Evolutionary conservation across 1,140 invertebrate genomes (phyloP).

Genomic region (Ladona fulva): DNA sequence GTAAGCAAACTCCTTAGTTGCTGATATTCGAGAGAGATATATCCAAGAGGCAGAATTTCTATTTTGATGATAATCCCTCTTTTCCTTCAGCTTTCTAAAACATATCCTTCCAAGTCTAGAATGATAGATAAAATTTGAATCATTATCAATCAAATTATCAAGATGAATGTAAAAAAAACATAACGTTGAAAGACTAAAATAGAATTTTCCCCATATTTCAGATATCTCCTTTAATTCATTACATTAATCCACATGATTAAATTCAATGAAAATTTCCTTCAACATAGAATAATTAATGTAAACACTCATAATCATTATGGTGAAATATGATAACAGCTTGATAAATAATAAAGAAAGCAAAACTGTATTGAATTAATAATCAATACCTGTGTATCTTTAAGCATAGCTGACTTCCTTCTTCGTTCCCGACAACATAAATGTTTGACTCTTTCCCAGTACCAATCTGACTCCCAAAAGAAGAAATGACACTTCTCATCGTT

Average conservation of each 20-base stretch:
- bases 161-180: too few species aligned
- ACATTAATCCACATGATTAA: neutral
- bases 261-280: constrained; percentile 17
- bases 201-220: neutral
- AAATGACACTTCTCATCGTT: constrained; percentile 63
- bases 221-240: neutral
- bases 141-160: too few species aligned
- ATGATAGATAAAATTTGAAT: constrained; percentile 21
- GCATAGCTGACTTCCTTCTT: constrained; percentile 63
- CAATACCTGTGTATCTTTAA: constrained; percentile 80
- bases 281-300: too few species aligned
- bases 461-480: constrained; percentile 94
- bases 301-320: too few species aligned
- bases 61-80: constrained; percentile 93
- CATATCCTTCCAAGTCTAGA: constrained; percentile 83
- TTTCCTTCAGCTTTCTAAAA: constrained; percentile 93
- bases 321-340: too few species aligned
- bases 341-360: too few species aligned
- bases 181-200: too few species aligned
- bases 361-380: neutral
- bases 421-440: constrained; percentile 78
- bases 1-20: constrained; percentile 96
- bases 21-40: constrained; percentile 93
- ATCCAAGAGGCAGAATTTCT: constrained; percentile 88
- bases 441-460: constrained; percentile 98